Conservation (phyloP, 2,113 vertebrate genomes). For the Lophura nycthemera region DNA sequence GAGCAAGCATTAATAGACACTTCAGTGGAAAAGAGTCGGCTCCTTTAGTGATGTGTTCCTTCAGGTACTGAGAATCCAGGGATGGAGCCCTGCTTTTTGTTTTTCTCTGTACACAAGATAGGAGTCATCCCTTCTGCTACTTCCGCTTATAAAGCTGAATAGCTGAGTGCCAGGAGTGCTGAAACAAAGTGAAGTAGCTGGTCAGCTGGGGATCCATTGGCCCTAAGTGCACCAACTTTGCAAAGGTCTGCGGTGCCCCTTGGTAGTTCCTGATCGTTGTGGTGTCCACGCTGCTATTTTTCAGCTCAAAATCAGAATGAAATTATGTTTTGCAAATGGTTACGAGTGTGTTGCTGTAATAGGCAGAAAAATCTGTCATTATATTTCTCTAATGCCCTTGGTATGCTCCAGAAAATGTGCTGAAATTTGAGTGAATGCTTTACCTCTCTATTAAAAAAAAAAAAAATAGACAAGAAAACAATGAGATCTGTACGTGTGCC, state of each 20-base stretch:
- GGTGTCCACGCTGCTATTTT: background rate
- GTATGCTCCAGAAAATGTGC: background rate
- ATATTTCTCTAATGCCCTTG: conserved; percentile 13
- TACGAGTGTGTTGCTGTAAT: background rate
- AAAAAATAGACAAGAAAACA: background rate
- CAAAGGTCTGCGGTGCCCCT: background rate
- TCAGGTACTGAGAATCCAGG: background rate
- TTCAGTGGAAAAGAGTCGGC: background rate
- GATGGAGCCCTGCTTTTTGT: background rate
- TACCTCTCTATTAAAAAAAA: background rate
- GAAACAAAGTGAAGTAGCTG: background rate
- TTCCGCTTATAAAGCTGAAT: conserved; percentile 11
- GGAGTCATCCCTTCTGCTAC: background rate
- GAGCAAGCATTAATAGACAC: conserved; percentile 51
- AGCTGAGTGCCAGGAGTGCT: background rate
- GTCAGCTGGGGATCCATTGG: background rate
- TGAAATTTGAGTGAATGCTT: background rate
- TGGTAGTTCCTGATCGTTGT: background rate
- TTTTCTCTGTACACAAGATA: background rate
- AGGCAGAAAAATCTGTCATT: background rate
- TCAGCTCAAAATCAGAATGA: conserved; percentile 2
- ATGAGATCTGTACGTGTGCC: background rate
- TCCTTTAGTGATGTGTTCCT: conserved; percentile 22
- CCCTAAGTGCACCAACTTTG: background rate
- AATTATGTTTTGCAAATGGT: background rate